Percentiles rank a stretch among this genome's conserved stretches.
phyloP scores from a whole-genome alignment of 2,797 vertebrate species.

The Dryobates pubescens region DNA sequence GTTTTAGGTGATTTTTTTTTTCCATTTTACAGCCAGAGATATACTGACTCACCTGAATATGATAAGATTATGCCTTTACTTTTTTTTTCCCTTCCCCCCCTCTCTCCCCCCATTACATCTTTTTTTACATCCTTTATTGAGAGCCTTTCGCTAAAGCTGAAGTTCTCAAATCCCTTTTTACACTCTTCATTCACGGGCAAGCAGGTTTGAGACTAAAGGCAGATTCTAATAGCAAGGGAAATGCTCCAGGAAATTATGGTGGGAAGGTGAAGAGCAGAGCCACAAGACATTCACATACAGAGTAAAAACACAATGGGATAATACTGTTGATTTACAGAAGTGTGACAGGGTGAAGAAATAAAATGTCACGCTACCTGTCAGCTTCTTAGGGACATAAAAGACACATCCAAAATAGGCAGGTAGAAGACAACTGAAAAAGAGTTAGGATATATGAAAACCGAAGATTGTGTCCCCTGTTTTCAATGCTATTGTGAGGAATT shows the following conservation, averaged over 20 bases:
- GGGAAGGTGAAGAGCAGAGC: neutral
- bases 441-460: neutral
- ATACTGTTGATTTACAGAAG: neutral
- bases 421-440: neutral
- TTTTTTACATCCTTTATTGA: neutral
- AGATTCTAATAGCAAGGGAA: neutral
- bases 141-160: neutral
- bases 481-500: neutral
- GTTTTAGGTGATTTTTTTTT: neutral
- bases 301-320: neutral
- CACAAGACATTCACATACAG: neutral
- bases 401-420: neutral
- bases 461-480: neutral
- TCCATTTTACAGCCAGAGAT: neutral
- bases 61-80: neutral
- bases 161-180: neutral
- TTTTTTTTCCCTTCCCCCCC: neutral
- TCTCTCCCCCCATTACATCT: neutral
- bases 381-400: neutral
- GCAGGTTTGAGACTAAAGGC: neutral
- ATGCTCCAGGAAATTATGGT: neutral
- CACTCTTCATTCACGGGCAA: neutral
- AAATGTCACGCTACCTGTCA: neutral
- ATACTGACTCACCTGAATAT: neutral
- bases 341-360: neutral